These are phyloP conservation scores for Acanthis flammea DNA, from an alignment of 2,797 vertebrate genomes.

Conservation along the genomic window DNA sequence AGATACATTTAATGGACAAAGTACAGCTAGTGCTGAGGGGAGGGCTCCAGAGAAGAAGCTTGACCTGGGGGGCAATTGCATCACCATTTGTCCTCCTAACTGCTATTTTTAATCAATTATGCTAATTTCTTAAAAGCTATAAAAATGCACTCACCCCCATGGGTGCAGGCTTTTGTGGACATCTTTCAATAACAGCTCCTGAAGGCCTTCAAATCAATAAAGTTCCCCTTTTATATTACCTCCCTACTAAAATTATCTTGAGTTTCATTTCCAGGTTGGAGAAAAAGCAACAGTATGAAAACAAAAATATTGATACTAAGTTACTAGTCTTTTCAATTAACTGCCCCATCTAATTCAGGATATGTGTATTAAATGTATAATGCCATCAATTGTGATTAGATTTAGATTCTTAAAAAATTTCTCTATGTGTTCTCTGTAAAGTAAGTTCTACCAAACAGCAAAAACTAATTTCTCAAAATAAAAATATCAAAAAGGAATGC, in stretches of 20 bases:
- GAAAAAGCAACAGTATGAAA: neutral
- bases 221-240: neutral
- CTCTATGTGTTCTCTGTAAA: neutral
- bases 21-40: fast-evolving
- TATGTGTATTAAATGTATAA: neutral
- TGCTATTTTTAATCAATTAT: neutral
- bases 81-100: neutral
- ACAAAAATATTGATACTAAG: neutral
- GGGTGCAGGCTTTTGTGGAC: no score
- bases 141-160: neutral
- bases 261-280: neutral
- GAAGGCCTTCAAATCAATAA: neutral
- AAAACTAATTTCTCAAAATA: neutral
- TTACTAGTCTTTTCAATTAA: neutral
- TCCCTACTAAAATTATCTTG: neutral
- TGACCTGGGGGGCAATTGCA: neutral
- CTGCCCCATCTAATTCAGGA: neutral
- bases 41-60: fast-evolving
- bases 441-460: neutral
- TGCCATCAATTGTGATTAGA: neutral
- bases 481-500: neutral
- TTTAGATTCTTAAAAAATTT: neutral
- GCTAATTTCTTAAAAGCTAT: neutral
- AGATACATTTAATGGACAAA: neutral
- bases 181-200: neutral